Evolutionary conservation across 2,797 vertebrate genomes (phyloP).

Genomic region (Schizopygopsis pylzovi): DNA sequence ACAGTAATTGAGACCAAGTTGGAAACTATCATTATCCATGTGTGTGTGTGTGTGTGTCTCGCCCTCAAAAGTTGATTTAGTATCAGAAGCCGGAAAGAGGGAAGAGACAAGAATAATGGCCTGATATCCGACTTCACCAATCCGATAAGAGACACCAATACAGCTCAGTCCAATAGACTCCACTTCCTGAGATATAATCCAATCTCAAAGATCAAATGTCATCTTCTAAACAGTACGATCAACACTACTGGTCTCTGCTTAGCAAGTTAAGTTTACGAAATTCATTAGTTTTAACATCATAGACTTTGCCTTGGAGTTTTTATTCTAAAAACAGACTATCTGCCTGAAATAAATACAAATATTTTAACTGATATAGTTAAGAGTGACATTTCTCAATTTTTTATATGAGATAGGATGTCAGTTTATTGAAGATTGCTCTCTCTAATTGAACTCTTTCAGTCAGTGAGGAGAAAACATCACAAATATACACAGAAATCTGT

Average conservation of each 20-base stretch:
- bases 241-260: neutral
- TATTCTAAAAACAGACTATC: neutral
- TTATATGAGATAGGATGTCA: neutral
- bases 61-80: constrained; percentile 26
- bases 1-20: constrained; percentile 30
- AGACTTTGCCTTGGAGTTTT: neutral
- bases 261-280: neutral
- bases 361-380: too few species aligned
- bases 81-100: constrained; percentile 39
- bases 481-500: neutral
- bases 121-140: constrained; percentile 46
- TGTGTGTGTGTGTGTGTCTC: neutral
- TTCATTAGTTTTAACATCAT: neutral
- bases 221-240: constrained; percentile 34
- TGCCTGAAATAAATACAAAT: neutral
- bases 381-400: neutral
- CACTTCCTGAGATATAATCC: constrained; percentile 47
- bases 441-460: neutral
- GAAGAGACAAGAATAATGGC: constrained; percentile 33
- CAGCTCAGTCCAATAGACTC: constrained; percentile 19
- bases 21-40: constrained; percentile 34
- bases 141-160: constrained; percentile 38
- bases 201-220: constrained; percentile 47
- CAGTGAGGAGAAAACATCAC: neutral
- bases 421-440: neutral